phyloP scores from a whole-genome alignment of 1,140 invertebrate genomes.

The Cecropterus lyciades region DNA sequence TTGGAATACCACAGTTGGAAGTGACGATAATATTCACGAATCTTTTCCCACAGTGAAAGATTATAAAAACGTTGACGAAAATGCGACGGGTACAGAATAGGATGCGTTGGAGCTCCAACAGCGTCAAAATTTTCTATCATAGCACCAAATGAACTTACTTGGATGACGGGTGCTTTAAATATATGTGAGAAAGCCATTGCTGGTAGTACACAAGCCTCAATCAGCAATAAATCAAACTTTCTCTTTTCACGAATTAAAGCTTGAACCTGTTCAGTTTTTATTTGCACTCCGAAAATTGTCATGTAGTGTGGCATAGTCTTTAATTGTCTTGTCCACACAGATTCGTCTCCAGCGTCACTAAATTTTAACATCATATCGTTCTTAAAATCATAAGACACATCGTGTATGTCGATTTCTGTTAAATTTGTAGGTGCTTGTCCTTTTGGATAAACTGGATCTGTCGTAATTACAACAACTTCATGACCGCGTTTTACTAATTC shows the following conservation, averaged over 20 bases:
- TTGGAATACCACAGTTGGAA: neutral
- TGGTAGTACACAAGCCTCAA: neutral
- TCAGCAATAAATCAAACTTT: neutral
- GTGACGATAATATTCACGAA: neutral
- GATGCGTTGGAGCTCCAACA: neutral
- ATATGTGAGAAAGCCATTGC: neutral
- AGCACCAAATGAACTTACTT: neutral
- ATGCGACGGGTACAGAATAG: neutral
- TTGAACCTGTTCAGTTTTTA: neutral
- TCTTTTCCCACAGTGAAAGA: neutral
- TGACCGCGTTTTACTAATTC: too few species aligned
- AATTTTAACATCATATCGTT: constrained; percentile 23
- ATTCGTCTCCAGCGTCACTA: neutral
- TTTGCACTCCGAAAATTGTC: neutral
- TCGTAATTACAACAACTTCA: constrained; percentile 69
- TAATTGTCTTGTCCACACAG: neutral
- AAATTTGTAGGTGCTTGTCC: constrained; percentile 45
- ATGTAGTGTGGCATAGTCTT: neutral
- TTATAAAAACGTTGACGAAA: neutral
- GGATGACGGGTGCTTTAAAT: neutral
- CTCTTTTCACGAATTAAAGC: neutral
- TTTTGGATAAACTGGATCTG: constrained; percentile 54
- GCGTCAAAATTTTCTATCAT: neutral
- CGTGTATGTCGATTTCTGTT: constrained; percentile 54
- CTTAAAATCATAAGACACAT: constrained; percentile 49